These are phyloP conservation scores for Globia sparganii DNA, from an alignment of 2,888 invertebrate species.

Conservation along the genomic window DNA sequence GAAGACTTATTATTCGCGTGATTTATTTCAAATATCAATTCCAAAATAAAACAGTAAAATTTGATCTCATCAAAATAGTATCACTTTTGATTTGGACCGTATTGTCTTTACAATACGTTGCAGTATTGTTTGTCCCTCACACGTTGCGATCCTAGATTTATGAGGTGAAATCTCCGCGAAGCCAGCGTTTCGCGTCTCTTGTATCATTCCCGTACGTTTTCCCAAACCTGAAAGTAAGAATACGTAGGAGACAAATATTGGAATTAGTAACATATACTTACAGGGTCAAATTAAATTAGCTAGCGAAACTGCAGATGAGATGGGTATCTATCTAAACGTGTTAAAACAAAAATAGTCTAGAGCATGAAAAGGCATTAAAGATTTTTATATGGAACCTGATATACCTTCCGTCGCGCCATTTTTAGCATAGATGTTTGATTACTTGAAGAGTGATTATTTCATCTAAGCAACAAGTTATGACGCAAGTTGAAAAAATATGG, in stretches of 20 bases:
- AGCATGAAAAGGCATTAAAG: no score
- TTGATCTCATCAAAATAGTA: constrained; percentile 58
- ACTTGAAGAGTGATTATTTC: no score
- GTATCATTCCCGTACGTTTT: constrained; percentile 94
- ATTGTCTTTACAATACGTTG: constrained; percentile 34
- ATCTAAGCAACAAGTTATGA: no score
- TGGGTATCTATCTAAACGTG: no score
- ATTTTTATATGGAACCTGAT: no score
- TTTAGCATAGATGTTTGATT: no score
- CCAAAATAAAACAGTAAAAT: constrained; percentile 45
- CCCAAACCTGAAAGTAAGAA: constrained; percentile 90
- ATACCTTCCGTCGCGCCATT: no score
- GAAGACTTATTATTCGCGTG: neutral
- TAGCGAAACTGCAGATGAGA: no score
- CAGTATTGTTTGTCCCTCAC: constrained; percentile 31
- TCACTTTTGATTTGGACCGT: constrained; percentile 65
- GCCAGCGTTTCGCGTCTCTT: constrained; percentile 93
- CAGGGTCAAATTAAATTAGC: no score
- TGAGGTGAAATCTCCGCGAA: constrained; percentile 91
- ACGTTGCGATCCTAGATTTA: constrained; percentile 57
- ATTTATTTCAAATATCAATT: constrained; percentile 48
- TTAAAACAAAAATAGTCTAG: no score
- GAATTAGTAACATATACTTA: neutral
- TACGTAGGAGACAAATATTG: neutral
- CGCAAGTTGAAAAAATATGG: no score